A percentile compares a stretch with the other conserved stretches of the same genome.
These are phyloP conservation scores for Philereme vetulata DNA, from an alignment of 2,888 invertebrate species.

Conservation along the genomic window DNA sequence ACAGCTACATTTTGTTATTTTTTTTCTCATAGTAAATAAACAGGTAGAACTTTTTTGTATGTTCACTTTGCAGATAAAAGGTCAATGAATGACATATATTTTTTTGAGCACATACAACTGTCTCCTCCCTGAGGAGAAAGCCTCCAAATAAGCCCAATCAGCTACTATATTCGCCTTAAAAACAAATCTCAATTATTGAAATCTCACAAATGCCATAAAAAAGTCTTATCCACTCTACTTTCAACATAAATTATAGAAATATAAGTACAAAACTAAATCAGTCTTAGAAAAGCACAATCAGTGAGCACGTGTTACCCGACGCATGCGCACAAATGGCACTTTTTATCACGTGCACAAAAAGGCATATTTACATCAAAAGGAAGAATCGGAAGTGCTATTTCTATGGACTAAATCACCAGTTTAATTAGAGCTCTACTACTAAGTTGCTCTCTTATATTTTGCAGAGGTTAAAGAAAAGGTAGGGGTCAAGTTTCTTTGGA, in stretches of 20 bases:
- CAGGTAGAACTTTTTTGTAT: too few relatives aligned
- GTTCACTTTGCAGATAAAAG: too few relatives aligned
- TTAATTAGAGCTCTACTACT: constrained; percentile 22
- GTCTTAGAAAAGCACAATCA: constrained; percentile 48
- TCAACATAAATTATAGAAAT: constrained; percentile 18
- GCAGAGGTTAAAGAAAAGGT: constrained; percentile 4
- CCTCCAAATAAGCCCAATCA: too few relatives aligned
- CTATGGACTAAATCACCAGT: constrained; percentile 32
- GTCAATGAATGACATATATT: too few relatives aligned
- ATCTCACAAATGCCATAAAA: not conserved
- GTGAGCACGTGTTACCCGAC: constrained; percentile 52
- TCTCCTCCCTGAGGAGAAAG: too few relatives aligned
- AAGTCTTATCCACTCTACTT: constrained; percentile 18
- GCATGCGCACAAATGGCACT: constrained; percentile 51
- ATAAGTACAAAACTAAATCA: constrained; percentile 40
- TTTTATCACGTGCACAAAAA: constrained; percentile 49
- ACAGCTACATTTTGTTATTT: too few relatives aligned
- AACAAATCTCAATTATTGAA: too few relatives aligned
- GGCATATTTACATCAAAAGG: constrained; percentile 49
- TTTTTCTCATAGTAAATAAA: too few relatives aligned
- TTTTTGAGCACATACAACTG: too few relatives aligned
- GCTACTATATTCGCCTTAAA: too few relatives aligned
- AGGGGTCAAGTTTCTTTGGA: not conserved
- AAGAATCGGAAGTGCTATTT: constrained; percentile 54
- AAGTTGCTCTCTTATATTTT: constrained; percentile 1